Conservation (phyloP, 1,140 invertebrate genomes). For the Phenacoccus solenopsis region DNA sequence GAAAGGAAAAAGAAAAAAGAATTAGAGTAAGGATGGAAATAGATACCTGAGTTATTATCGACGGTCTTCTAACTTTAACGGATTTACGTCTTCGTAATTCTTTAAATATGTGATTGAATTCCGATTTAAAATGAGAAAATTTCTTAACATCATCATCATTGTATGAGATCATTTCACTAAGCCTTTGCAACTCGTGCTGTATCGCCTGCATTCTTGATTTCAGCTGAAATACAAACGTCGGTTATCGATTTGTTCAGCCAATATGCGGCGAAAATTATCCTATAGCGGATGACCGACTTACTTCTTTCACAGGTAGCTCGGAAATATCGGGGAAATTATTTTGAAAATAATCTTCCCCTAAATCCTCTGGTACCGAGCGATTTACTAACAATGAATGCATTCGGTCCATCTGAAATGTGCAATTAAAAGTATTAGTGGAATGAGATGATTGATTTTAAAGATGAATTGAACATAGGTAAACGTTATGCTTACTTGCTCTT, state of each 20-base stretch:
- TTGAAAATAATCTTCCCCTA: constrained; percentile 7
- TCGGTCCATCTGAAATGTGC: not conserved
- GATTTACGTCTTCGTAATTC: not conserved
- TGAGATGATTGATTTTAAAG: too few relatives aligned
- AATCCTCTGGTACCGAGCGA: not conserved
- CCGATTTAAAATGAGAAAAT: constrained; percentile 8
- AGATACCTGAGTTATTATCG: not conserved
- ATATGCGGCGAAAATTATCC: too few relatives aligned
- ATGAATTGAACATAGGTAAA: not conserved
- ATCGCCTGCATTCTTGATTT: constrained; percentile 4
- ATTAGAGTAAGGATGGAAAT: not conserved
- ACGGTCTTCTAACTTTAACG: not conserved
- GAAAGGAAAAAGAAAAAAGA: not conserved
- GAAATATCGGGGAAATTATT: not conserved
- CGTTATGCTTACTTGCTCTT: constrained; percentile 10
- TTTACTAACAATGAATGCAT: constrained; percentile 11
- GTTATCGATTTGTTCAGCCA: too few relatives aligned
- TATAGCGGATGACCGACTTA: too few relatives aligned
- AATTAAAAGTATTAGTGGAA: too few relatives aligned
- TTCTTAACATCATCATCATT: not conserved
- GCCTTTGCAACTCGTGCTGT: not conserved
- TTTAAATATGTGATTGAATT: constrained; percentile 10
- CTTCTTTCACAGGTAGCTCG: not conserved
- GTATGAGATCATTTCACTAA: not conserved
- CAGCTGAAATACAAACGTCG: not conserved